These are phyloP conservation scores for Acipenser ruthenus DNA, from an alignment of 2,797 vertebrate species.

Conservation along the genomic window DNA sequence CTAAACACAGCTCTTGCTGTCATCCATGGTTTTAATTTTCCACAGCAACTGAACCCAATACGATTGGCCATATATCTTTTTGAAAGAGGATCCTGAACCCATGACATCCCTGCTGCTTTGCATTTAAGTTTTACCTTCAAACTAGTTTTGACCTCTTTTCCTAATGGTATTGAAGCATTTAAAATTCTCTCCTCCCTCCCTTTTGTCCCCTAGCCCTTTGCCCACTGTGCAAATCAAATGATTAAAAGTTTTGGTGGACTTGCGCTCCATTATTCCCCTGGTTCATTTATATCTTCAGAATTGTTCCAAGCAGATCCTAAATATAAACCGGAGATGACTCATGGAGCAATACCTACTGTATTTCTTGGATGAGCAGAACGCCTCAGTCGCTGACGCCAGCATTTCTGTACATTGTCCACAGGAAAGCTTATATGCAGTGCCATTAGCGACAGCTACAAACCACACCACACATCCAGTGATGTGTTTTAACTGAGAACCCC, in stretches of 20 bases:
- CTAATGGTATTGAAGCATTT: conserved; percentile 23
- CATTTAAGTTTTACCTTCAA: conserved; percentile 51
- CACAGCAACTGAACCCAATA: conserved; percentile 51
- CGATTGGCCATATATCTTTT: conserved; percentile 48
- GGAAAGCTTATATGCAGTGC: too few species aligned
- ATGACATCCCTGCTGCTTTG: conserved; percentile 51
- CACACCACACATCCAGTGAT: too few species aligned
- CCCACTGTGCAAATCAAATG: conserved; percentile 28
- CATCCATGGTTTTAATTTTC: conserved; percentile 66
- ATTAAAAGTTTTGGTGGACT: conserved; percentile 30
- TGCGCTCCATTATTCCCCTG: conserved; percentile 19
- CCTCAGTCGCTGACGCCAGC: not conserved
- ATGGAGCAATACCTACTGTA: conserved; percentile 11
- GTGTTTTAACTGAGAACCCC: too few species aligned
- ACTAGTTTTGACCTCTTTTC: conserved; percentile 41
- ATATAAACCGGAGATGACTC: conserved; percentile 26
- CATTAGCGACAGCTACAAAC: too few species aligned
- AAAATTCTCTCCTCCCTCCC: conserved; percentile 16
- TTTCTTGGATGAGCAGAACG: conserved; percentile 11
- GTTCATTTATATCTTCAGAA: conserved; percentile 24
- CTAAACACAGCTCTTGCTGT: conserved; percentile 56
- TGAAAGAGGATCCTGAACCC: conserved; percentile 32
- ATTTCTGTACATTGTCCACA: not conserved
- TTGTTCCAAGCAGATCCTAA: conserved; percentile 18
- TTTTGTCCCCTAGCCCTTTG: not conserved